Evolutionary conservation across 2,113 vertebrate species (phyloP), one percentile per base, ranked within the genome.

Genomic region (Hucho hucho): DNA sequence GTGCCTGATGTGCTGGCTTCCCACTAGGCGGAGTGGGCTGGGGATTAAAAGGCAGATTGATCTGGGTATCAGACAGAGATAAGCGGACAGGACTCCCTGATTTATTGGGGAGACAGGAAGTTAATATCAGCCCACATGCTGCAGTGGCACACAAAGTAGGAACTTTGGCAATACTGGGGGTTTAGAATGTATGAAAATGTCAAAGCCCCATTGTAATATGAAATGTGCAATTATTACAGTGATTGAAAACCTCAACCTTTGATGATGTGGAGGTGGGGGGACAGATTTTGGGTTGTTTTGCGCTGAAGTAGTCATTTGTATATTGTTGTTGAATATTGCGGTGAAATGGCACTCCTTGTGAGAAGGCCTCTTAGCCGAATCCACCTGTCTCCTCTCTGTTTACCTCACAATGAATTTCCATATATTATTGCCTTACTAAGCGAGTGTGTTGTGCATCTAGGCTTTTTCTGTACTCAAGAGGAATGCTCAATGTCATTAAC

Each of bases 401-500:
- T 65, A 74, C 73, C 77, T 74, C 37, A 83, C 43, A 72, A 76
- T 79, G 72, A 84, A 90, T 91, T 43, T 92, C 86, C 86, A 90
- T 90, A 88, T 83, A 86, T 87, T 91, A 91, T 89, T 92, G 90
- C 89, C 84, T 87, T 83, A 83, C 89, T 92, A 92, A 93, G 90
- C 91, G 90, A 87, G 32, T 82, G 87, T 88, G 86, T 86, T 75
- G 70, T 73, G 81, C 64, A 58, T 77, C 79, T 83, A 73, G 86
- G 81, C 83, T 85, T 88, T 87, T 81, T 85, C 79, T 77, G 63
- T 84, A 87, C 90, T 89, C 89, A 81, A 87, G 91, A 91, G 90
- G 88, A 89, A 80, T 84, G 84, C 87, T 93, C 91, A 91, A 90
- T 93, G 91, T 94, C 92, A 93, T 92, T 90, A 90, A 84, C 83